These are phyloP conservation scores for Tupiocoris notatus DNA, from an alignment of 2,888 invertebrate species.

Conservation along the genomic window DNA sequence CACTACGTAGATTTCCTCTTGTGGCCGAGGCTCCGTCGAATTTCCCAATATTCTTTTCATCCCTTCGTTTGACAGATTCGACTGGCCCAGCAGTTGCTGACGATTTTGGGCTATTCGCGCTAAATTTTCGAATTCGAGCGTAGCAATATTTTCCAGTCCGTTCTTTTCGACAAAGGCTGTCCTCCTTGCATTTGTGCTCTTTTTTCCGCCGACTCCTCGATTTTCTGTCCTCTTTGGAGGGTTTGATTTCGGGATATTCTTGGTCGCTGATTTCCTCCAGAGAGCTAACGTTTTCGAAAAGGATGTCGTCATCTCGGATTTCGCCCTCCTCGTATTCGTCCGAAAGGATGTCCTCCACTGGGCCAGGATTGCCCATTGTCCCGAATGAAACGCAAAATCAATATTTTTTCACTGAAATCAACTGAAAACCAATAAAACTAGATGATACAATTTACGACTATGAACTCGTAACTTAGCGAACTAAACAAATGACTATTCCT, in stretches of 20 bases:
- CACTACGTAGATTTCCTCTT: too few species aligned
- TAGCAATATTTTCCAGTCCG: slow-evolving; percentile 48
- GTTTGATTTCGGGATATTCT: neutral
- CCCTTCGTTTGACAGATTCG: too few species aligned
- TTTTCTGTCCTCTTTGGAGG: neutral
- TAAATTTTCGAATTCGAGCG: slow-evolving; percentile 36
- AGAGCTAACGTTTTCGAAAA: slow-evolving; percentile 45
- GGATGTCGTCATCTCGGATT: slow-evolving; percentile 39
- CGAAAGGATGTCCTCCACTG: slow-evolving; percentile 42
- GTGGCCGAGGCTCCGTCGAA: too few species aligned
- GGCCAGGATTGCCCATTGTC: slow-evolving; percentile 25
- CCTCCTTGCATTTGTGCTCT: slow-evolving; percentile 45
- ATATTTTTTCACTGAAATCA: too few species aligned
- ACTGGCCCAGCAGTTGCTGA: too few species aligned
- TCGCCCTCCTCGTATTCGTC: slow-evolving; percentile 47
- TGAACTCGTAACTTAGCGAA: too few species aligned
- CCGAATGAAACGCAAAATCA: too few species aligned
- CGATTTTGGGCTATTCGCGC: too few species aligned
- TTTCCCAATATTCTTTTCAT: too few species aligned
- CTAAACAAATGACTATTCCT: too few species aligned
- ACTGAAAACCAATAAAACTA: too few species aligned
- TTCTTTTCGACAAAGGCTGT: slow-evolving; percentile 45
- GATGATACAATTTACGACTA: too few species aligned
- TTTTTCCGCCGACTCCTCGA: slow-evolving; percentile 35
- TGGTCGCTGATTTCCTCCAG: slow-evolving; percentile 49